Percentiles rank a stretch among this genome's conserved stretches.
These are phyloP conservation scores for Ceraclea dissimilis DNA, from an alignment of 2,888 invertebrate species.

Conservation along the genomic window DNA sequence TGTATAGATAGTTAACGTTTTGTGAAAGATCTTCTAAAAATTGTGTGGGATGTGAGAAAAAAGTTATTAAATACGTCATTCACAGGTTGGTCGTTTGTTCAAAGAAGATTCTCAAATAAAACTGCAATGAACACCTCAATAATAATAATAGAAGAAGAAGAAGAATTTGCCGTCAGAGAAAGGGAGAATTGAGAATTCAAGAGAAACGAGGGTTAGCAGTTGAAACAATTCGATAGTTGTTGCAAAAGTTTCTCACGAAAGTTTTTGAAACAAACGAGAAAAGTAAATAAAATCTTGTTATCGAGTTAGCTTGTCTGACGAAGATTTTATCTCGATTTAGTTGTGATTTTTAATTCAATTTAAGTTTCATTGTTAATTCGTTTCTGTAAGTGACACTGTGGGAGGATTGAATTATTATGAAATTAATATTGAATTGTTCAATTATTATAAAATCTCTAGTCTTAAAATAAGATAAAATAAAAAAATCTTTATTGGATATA, in stretches of 20 bases:
- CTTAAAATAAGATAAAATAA: too few species aligned
- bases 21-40: too few species aligned
- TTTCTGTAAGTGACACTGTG: not conserved
- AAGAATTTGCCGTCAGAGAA: not conserved
- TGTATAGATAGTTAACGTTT: too few species aligned
- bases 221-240: not conserved
- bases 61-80: too few species aligned
- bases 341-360: not conserved
- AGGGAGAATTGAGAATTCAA: not conserved
- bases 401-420: too few species aligned
- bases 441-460: too few species aligned
- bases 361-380: not conserved
- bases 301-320: not conserved
- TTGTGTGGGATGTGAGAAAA: too few species aligned
- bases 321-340: not conserved
- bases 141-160: not conserved
- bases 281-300: not conserved
- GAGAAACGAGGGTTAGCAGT: not conserved
- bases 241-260: not conserved
- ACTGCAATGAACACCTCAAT: not conserved
- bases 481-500: too few species aligned
- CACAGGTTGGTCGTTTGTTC: too few species aligned
- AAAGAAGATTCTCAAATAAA: too few species aligned
- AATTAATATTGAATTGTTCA: too few species aligned
- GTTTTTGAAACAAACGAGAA: not conserved